Evolutionary conservation across 2,797 vertebrate species (phyloP).

Genomic region (Cyprinella venusta): DNA sequence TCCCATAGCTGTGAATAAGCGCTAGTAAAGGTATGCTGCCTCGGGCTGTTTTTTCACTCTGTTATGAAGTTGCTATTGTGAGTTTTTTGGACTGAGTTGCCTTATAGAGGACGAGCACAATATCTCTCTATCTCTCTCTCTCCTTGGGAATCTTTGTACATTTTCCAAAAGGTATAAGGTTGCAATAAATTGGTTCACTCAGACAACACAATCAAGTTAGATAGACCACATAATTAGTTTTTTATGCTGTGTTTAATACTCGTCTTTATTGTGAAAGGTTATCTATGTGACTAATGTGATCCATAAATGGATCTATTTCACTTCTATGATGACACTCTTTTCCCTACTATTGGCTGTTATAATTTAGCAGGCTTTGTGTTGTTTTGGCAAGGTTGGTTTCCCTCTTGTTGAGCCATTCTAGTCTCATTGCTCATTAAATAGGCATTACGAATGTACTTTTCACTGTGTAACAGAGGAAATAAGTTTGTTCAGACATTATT

Average conservation of each 20-base stretch:
- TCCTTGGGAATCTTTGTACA: constrained; percentile 7
- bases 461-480: constrained; percentile 5
- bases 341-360: not conserved
- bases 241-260: constrained; percentile 46
- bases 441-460: constrained; percentile 49
- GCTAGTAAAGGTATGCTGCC: constrained; percentile 55
- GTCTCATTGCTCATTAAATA: constrained; percentile 59
- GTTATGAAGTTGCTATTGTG: constrained; percentile 60
- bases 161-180: constrained; percentile 45
- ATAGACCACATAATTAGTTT: constrained; percentile 45
- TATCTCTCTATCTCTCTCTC: constrained; percentile 2
- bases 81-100: constrained; percentile 45
- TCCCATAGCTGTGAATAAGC: constrained; percentile 55
- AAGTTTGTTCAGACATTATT: not conserved
- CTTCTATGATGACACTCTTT: not conserved
- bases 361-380: not conserved
- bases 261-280: constrained; percentile 45
- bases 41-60: constrained; percentile 55
- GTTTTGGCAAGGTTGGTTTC: constrained; percentile 31
- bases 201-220: constrained; percentile 49
- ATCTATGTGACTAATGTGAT: constrained; percentile 25
- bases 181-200: constrained; percentile 55
- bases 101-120: constrained; percentile 26
- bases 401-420: constrained; percentile 45
- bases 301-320: constrained; percentile 23